Conservation (phyloP, 2,797 vertebrate genomes). For the Podarcis siculus region DNA sequence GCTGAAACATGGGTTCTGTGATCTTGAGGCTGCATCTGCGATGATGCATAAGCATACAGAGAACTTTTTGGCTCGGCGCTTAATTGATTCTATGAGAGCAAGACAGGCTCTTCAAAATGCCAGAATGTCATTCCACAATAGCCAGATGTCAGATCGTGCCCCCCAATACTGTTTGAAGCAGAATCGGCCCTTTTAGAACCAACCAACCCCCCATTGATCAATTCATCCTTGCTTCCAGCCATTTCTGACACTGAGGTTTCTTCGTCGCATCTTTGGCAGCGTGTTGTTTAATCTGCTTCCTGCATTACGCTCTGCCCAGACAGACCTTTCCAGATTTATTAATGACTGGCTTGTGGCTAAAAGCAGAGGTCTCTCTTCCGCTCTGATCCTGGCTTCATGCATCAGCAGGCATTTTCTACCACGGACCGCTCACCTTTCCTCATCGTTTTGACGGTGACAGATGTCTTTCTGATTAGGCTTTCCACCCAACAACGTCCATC, state of each 20-base stretch:
- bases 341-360: constrained; percentile 12
- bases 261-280: not conserved
- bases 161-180: not conserved
- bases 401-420: not conserved
- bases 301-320: not conserved
- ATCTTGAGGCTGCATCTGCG: too few relatives aligned
- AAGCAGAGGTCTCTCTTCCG: constrained; percentile 31
- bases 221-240: not conserved
- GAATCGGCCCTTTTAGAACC: not conserved
- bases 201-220: too few relatives aligned
- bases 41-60: not conserved
- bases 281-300: not conserved
- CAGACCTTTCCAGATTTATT: constrained; percentile 22
- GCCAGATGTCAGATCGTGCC: not conserved
- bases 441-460: constrained; percentile 22
- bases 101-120: not conserved
- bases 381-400: constrained; percentile 33
- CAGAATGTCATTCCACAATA: too few relatives aligned
- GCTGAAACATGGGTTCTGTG: not conserved
- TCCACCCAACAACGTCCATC: constrained; percentile 14
- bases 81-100: not conserved
- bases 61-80: not conserved
- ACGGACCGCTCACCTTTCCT: constrained; percentile 15
- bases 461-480: constrained; percentile 10
- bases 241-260: not conserved